Conservation (phyloP, 2,113 vertebrate genomes). For the Mormyrus lacerda region DNA sequence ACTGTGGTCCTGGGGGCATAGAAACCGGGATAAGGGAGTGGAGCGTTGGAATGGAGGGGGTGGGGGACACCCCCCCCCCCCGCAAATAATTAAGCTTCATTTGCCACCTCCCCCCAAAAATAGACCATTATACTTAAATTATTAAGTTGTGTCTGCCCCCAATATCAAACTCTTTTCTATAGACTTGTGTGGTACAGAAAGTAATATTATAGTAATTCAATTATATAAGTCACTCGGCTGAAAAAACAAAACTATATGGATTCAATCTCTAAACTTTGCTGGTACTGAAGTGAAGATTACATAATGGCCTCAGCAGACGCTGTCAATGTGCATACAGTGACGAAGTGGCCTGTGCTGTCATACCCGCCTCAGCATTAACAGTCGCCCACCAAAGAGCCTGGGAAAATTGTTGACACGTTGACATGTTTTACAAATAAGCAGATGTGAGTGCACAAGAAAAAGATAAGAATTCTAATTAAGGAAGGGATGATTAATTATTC, state of each 20-base stretch:
- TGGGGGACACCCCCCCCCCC: too few species aligned
- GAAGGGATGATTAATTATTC: slow-evolving; percentile 22
- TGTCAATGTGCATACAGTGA: not conserved
- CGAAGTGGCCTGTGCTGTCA: not conserved
- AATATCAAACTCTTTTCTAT: not conserved
- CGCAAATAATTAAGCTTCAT: not conserved
- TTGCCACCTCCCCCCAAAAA: not conserved
- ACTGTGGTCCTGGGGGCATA: not conserved
- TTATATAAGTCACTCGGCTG: not conserved
- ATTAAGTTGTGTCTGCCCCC: not conserved
- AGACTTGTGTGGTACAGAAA: not conserved
- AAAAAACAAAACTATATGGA: not conserved
- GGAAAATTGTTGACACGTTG: not conserved
- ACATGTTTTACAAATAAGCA: slow-evolving; percentile 14
- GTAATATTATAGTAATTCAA: not conserved
- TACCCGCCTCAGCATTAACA: not conserved
- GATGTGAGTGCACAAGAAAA: slow-evolving; percentile 10
- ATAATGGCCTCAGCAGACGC: not conserved
- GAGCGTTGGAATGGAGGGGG: not conserved
- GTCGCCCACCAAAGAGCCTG: not conserved
- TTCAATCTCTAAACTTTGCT: not conserved
- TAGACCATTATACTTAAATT: not conserved
- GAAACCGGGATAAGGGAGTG: not conserved
- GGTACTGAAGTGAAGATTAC: not conserved
- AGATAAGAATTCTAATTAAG: slow-evolving; percentile 19